A percentile compares a stretch with the other conserved stretches of the same genome.
phyloP scores from a whole-genome alignment of 2,113 vertebrate species.

The Haplochromis burtoni region DNA sequence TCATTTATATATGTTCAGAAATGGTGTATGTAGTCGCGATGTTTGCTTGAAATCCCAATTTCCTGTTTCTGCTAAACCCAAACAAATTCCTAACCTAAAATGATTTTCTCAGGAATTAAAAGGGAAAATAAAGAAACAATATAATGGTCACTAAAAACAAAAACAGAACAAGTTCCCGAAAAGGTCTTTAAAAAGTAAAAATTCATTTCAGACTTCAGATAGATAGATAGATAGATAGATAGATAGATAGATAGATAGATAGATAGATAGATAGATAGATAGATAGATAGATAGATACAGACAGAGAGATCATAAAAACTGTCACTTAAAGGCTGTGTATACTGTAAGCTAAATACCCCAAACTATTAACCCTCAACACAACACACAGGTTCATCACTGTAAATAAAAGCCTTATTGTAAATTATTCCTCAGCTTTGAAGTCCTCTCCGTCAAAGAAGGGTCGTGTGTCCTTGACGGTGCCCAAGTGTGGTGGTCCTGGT shows the following conservation, averaged over 20 bases:
- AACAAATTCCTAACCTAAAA: not conserved
- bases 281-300: fast-evolving
- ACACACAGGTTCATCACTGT: fast-evolving
- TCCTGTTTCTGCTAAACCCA: not conserved
- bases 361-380: not conserved
- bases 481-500: constrained; percentile 79
- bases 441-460: constrained; percentile 96
- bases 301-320: not conserved
- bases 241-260: fast-evolving
- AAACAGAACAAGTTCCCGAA: fast-evolving
- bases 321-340: not conserved
- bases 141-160: not conserved
- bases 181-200: not conserved
- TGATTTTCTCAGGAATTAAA: not conserved
- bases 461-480: constrained; percentile 78
- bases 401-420: not conserved
- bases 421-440: constrained; percentile 80
- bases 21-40: not conserved
- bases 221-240: fast-evolving
- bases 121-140: not conserved
- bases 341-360: not conserved
- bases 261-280: fast-evolving
- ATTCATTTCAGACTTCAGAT: not conserved
- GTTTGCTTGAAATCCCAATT: not conserved
- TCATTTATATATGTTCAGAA: not conserved